Base-by-base conservation (phyloP, 2,113 vertebrate genomes). In the Uropsilus gracilis region DNA sequence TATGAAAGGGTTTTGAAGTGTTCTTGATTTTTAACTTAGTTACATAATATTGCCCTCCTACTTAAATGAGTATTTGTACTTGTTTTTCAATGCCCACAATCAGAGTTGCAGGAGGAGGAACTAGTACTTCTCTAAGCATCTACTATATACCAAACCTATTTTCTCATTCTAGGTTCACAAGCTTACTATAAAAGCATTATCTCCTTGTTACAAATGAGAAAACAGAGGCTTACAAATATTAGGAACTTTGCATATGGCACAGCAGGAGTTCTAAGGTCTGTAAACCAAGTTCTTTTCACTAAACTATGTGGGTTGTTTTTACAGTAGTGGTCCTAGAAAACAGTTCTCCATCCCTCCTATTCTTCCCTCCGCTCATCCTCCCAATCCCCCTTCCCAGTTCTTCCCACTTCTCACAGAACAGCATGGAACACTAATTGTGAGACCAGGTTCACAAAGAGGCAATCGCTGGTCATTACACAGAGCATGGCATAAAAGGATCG, bases 71-170 rank as follows among this genome's bases (percentile, higher is more conserved):
- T 86, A 80, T 59, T 89, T 90, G 11, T 20, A 87, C 17, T 83
- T 83, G 64, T 1, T 4, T 89, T 93, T 94, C 63, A 75, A 78
- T 34, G 73, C 20, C 85, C 39, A 88, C 13, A 94, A 20, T 73
- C 75, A 95, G 44, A 48, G n/a, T 34, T 81, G 46, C 28, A 87
- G 46, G 1, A 81, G 28, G 37, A 48, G 50, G 30, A 69, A 75
- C 37, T 81, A 86, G 91, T 93, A 89, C 48, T 92, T 92, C 89
- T 90, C 28, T 92, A 92, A 88, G 66, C 76, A 94, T 72, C 61
- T 91, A 75, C 64, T 94, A 66, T 37, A 17, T 59, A 42, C 64
- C 64, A 91, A 83, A 86, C 34, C n/a, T 50, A 32, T 84, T 94
- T 90, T 66, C 26, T 66, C 78, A 55, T 69, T 73, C 39, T 86